Conservation (phyloP, 2,797 vertebrate genomes). For the Ctenosaura bakeri region DNA sequence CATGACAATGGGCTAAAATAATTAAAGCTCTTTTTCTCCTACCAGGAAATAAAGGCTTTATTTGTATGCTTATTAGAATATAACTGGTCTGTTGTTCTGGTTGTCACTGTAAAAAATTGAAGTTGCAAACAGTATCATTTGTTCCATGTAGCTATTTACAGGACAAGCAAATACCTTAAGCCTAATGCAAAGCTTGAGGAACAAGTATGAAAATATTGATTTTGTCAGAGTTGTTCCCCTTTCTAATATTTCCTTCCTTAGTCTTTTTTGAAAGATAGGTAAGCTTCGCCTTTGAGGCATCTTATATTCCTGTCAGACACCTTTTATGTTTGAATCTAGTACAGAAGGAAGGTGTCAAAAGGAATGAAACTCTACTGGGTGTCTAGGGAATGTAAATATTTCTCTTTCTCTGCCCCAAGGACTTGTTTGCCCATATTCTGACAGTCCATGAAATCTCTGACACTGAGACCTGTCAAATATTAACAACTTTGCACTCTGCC, state of each 20-base stretch:
- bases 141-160: constrained; percentile 17
- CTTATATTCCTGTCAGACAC: constrained; percentile 87
- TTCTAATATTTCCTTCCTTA: constrained; percentile 54
- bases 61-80: constrained; percentile 30
- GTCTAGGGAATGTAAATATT: constrained; percentile 92
- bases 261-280: constrained; percentile 77
- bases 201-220: constrained; percentile 43
- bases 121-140: constrained; percentile 32
- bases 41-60: constrained; percentile 40
- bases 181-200: constrained; percentile 47
- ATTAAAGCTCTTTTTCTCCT: constrained; percentile 38
- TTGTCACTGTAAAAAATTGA: constrained; percentile 27
- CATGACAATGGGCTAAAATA: constrained; percentile 1
- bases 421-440: constrained; percentile 89
- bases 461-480: constrained; percentile 92
- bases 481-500: constrained; percentile 80
- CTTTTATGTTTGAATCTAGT: constrained; percentile 85
- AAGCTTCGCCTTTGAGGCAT: constrained; percentile 85
- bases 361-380: constrained; percentile 83
- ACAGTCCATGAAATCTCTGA: constrained; percentile 89
- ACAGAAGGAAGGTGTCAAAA: constrained; percentile 91
- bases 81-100: constrained; percentile 2
- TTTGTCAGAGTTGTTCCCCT: constrained; percentile 49
- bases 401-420: constrained; percentile 85
- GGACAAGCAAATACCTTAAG: constrained; percentile 35